Evolutionary conservation across 1,140 invertebrate genomes (phyloP).

Genomic region (Calliphora vicina): DNA sequence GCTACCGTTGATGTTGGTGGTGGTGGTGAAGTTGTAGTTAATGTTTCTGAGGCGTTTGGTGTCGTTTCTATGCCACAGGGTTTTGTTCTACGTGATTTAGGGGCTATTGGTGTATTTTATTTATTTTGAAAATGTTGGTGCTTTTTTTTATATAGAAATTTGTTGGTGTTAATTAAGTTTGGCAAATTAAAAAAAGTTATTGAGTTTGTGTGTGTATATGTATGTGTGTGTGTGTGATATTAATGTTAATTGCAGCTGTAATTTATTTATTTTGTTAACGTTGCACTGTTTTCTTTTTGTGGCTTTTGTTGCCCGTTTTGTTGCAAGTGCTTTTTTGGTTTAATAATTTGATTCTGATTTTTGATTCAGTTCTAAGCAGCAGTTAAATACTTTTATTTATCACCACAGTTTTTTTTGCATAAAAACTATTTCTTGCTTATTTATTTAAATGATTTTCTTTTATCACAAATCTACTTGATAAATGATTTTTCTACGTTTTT

Average conservation of each 20-base stretch:
- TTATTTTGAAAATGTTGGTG: constrained; percentile 6
- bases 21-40: neutral
- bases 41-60: neutral
- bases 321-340: neutral
- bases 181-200: neutral
- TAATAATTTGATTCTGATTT: neutral
- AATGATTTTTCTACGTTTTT: neutral
- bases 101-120: constrained; percentile 33
- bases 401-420: neutral
- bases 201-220: neutral
- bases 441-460: neutral
- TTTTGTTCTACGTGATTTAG: constrained; percentile 32
- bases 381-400: neutral
- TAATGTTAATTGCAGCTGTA: neutral
- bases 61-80: constrained; percentile 38
- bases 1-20: neutral
- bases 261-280: neutral
- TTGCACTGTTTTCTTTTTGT: neutral
- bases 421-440: too few relatives aligned
- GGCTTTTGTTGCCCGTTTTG: neutral
- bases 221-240: neutral
- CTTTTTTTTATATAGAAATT: neutral
- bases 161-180: neutral
- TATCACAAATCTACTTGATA: neutral
- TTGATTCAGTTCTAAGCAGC: neutral